phyloP scores from a whole-genome alignment of 2,888 invertebrate genomes.

The Parelbella ahira region DNA sequence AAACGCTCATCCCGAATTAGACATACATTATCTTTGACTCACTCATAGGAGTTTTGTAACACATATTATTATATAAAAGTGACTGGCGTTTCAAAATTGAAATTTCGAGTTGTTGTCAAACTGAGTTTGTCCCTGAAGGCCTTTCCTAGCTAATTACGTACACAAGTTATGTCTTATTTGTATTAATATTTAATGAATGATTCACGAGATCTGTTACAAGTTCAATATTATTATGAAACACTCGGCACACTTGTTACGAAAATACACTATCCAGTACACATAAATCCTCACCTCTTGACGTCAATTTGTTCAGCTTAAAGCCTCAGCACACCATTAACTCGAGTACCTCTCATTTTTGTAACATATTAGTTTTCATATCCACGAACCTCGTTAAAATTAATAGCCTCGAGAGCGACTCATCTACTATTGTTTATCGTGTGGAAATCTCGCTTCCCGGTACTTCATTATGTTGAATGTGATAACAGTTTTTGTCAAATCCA shows the following conservation, averaged over 20 bases:
- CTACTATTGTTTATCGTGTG: constrained; percentile 16
- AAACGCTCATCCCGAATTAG: constrained; percentile 30
- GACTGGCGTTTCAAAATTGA: too few relatives aligned
- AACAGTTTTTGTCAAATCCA: constrained; percentile 12
- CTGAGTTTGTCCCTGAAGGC: too few relatives aligned
- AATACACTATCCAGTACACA: constrained; percentile 6
- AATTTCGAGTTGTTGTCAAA: too few relatives aligned
- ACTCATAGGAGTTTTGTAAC: constrained; percentile 10
- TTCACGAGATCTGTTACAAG: constrained; percentile 7
- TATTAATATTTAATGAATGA: constrained; percentile 11
- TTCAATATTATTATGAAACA: constrained; percentile 14
- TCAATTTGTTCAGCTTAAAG: constrained; percentile 25
- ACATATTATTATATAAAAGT: too few relatives aligned
- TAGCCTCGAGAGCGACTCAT: constrained; percentile 10
- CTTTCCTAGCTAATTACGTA: too few relatives aligned
- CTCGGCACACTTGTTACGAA: constrained; percentile 9
- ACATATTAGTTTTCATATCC: constrained; percentile 12
- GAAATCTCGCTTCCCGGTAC: constrained; percentile 7
- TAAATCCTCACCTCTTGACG: constrained; percentile 18
- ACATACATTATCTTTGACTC: constrained; percentile 8
- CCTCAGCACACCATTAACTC: constrained; percentile 17
- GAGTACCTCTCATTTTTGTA: constrained; percentile 16
- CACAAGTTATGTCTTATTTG: constrained; percentile 8
- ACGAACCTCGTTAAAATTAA: constrained; percentile 17
- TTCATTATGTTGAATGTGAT: constrained; percentile 6